Conservation (phyloP, 2,113 vertebrate species). For the Andinoacara biseriatus region DNA sequence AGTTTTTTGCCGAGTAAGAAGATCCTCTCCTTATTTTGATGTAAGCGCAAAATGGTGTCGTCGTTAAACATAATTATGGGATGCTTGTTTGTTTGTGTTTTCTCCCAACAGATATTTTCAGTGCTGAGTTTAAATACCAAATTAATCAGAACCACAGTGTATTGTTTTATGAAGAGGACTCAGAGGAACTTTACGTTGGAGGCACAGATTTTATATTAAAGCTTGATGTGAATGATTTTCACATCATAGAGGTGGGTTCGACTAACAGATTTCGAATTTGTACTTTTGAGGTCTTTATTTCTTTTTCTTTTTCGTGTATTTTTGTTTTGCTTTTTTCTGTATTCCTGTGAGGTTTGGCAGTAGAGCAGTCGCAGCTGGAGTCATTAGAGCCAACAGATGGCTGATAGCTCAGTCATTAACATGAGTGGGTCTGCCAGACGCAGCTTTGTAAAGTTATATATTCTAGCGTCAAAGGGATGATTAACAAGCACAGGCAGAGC, state of each 20-base stretch:
- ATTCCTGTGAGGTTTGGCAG: neutral
- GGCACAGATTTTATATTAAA: slow-evolving; percentile 59
- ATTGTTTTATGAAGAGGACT: slow-evolving; percentile 55
- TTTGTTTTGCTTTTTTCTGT: fast-evolving
- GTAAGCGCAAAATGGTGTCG: fast-evolving
- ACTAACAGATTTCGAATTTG: too few relatives aligned
- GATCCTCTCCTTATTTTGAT: neutral
- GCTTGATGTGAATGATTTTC: slow-evolving; percentile 45
- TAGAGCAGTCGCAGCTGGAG: neutral
- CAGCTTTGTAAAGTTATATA: neutral
- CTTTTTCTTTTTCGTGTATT: neutral
- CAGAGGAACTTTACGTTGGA: slow-evolving; percentile 67
- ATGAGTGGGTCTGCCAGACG: neutral
- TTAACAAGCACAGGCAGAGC: neutral
- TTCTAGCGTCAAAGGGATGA: neutral
- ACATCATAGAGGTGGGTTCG: slow-evolving; percentile 65
- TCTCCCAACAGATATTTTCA: slow-evolving; percentile 41
- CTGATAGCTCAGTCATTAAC: neutral
- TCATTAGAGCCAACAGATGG: neutral
- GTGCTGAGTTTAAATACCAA: slow-evolving; percentile 19
- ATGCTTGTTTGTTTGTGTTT: neutral
- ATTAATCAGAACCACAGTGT: slow-evolving; percentile 62
- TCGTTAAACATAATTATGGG: neutral
- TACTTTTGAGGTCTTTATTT: neutral
- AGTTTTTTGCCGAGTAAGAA: too few relatives aligned